Evolutionary conservation across 2,113 vertebrate species (phyloP).

Genomic region (Crypturellus undulatus): DNA sequence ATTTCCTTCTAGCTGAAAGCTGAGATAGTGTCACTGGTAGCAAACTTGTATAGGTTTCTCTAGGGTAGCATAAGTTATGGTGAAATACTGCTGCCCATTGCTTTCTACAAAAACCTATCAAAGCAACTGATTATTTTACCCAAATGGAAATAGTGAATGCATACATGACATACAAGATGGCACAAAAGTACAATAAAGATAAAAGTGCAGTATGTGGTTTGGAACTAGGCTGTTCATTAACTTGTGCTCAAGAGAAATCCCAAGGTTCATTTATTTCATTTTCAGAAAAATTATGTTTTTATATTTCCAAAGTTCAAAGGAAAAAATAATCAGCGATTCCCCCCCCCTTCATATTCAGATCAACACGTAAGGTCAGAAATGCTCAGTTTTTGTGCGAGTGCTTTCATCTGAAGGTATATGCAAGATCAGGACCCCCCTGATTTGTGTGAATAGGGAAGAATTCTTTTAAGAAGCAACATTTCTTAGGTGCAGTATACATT

Average conservation of each 20-base stretch:
- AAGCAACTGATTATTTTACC: neutral
- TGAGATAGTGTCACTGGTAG: neutral
- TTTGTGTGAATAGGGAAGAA: neutral
- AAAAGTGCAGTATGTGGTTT: neutral
- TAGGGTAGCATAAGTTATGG: neutral
- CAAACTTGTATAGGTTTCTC: neutral
- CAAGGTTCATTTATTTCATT: neutral
- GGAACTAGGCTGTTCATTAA: neutral
- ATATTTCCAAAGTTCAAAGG: neutral
- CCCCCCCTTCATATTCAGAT: neutral
- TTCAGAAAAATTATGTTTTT: neutral
- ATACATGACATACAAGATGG: neutral
- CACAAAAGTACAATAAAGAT: neutral
- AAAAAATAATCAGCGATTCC: accelerated
- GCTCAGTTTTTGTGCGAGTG: neutral
- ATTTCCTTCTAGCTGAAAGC: neutral
- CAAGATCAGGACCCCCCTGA: neutral
- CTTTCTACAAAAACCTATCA: neutral
- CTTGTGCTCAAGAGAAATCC: neutral
- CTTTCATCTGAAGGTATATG: neutral
- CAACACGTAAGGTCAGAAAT: neutral
- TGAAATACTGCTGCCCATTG: neutral
- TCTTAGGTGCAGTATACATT: neutral
- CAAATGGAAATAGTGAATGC: neutral
- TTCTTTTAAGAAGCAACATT: neutral